A percentile compares a stretch with the other conserved stretches of the same genome.
Conservation (phyloP, 2,797 vertebrate species). For the Cirrhinus mrigala region DNA sequence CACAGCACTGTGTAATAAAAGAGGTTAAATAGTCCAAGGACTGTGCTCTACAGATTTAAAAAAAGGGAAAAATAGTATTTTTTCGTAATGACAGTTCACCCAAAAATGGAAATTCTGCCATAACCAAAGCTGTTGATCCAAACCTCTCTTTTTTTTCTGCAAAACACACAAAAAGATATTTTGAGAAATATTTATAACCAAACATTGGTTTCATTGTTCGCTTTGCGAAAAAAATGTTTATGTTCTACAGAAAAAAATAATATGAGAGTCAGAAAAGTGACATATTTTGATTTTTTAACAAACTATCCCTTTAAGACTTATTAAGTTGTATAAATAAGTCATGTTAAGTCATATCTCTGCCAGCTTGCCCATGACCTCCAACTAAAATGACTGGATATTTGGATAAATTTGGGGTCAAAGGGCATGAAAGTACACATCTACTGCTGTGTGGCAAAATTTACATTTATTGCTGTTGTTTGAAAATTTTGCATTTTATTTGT, state of each 20-base stretch:
- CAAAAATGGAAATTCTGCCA: neutral
- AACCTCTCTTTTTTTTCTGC: neutral
- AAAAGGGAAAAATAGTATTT: neutral
- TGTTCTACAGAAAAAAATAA: neutral
- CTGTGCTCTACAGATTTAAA: neutral
- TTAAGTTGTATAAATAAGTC: neutral
- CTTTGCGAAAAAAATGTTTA: neutral
- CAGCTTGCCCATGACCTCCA: neutral
- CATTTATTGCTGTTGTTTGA: neutral
- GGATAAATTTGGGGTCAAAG: neutral
- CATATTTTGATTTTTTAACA: neutral
- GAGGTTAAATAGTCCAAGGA: neutral
- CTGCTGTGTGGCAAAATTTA: neutral
- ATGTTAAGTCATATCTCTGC: neutral
- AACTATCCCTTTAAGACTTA: neutral
- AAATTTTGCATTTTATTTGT: neutral
- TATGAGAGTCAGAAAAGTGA: neutral
- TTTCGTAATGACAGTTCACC: neutral
- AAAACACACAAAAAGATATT: neutral
- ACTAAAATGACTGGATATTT: neutral
- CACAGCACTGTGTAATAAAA: constrained; percentile 1
- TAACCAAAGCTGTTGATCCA: neutral
- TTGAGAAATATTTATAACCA: neutral
- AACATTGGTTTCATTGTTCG: neutral
- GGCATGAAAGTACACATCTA: neutral